Evolutionary conservation across 2,888 invertebrate genomes (phyloP).

Genomic region (Tipula lateralis): DNA sequence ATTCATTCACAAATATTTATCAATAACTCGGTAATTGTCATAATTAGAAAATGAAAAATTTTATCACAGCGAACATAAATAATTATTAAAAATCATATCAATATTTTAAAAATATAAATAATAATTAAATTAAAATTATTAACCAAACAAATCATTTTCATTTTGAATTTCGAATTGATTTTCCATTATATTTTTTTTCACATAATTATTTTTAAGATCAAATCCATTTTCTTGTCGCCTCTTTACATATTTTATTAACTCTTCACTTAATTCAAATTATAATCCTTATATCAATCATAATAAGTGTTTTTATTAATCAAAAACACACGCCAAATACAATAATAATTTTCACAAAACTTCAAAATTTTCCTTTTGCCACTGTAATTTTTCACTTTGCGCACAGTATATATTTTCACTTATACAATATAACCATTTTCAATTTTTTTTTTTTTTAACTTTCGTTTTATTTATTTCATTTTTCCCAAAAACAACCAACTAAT

Average conservation of each 20-base stretch:
- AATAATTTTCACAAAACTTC: neutral
- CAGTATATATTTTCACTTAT: neutral
- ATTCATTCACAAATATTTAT: neutral
- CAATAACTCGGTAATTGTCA: neutral
- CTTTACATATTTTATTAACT: neutral
- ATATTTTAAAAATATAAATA: slow-evolving; percentile 14
- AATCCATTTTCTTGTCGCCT: neutral
- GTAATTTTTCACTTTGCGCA: neutral
- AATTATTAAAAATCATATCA: neutral
- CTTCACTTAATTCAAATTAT: neutral
- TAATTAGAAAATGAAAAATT: neutral
- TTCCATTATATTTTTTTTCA: neutral
- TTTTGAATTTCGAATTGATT: neutral
- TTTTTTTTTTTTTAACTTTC: neutral
- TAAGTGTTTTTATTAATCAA: neutral
- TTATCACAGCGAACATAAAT: neutral
- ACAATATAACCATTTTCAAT: neutral
- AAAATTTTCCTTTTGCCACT: neutral
- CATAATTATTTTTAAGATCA: neutral
- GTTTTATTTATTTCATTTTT: neutral
- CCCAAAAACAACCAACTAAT: neutral
- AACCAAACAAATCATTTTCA: neutral
- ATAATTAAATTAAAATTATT: neutral
- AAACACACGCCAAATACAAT: neutral
- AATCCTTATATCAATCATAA: slow-evolving; percentile 19